phyloP scores from a whole-genome alignment of 2,888 invertebrate genomes.

The Xanthia icteritia region DNA sequence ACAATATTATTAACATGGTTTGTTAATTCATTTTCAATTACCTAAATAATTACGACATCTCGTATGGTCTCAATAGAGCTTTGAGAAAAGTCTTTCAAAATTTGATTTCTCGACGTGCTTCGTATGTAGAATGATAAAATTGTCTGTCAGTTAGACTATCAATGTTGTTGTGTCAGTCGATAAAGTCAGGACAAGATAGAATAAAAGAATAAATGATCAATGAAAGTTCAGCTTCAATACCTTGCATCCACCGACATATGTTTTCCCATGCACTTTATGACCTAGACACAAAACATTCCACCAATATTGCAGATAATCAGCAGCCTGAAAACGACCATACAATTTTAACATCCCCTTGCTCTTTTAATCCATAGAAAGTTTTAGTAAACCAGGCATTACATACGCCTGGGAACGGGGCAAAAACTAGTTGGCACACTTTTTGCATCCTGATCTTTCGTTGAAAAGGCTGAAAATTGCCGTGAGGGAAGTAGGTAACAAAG shows the following conservation, averaged over 20 bases:
- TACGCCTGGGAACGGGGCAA: constrained; percentile 29
- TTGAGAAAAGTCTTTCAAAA: not conserved
- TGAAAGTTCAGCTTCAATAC: not conserved
- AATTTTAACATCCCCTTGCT: constrained; percentile 40
- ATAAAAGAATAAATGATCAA: not conserved
- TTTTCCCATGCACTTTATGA: constrained; percentile 14
- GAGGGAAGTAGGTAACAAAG: constrained; percentile 83
- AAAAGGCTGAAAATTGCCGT: constrained; percentile 80
- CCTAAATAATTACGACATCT: not conserved
- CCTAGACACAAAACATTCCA: constrained; percentile 19
- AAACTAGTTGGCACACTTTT: constrained; percentile 68
- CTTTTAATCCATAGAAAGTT: constrained; percentile 50
- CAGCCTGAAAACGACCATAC: constrained; percentile 25
- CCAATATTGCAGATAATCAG: constrained; percentile 22
- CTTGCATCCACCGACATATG: not conserved
- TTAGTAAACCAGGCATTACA: constrained; percentile 36
- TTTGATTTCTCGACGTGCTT: not conserved
- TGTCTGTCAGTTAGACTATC: too few species aligned
- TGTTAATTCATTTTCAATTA: not conserved
- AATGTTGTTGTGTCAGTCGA: not conserved
- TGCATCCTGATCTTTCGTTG: constrained; percentile 74
- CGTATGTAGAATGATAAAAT: not conserved
- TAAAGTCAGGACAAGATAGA: not conserved
- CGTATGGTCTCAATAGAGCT: not conserved
- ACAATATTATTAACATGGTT: not conserved